These are phyloP conservation scores for Adelges cooleyi DNA, from an alignment of 1,140 invertebrate species.

Conservation along the genomic window DNA sequence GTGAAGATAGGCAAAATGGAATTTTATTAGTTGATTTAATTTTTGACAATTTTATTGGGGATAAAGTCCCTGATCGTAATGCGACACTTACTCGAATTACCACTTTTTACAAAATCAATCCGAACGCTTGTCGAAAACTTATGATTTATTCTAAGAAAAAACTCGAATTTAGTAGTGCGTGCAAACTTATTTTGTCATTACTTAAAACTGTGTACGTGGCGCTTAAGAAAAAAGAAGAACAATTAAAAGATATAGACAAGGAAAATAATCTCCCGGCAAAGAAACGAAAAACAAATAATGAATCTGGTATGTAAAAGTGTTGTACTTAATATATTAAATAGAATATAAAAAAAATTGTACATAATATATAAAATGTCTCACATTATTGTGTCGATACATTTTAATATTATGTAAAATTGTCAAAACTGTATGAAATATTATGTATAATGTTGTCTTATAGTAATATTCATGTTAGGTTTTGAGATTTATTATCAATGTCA, in stretches of 20 bases:
- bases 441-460: no score
- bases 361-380: no score
- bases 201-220: not conserved
- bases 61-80: not conserved
- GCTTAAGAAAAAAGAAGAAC: conserved; percentile 5
- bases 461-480: no score
- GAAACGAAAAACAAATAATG: not conserved
- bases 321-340: no score
- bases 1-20: conserved; percentile 4
- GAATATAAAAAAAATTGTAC: no score
- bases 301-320: not conserved
- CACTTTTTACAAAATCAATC: conserved; percentile 11
- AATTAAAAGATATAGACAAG: not conserved
- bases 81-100: not conserved
- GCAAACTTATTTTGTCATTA: conserved; percentile 11
- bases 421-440: no score
- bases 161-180: not conserved
- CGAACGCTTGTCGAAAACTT: not conserved
- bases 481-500: no score
- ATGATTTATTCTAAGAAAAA: conserved; percentile 6
- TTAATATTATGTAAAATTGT: no score
- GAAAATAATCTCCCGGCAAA: not conserved
- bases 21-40: conserved; percentile 13
- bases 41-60: conserved; percentile 18
- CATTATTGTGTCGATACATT: no score